Base-by-base conservation (phyloP, 2,113 vertebrate species). In the Ramphastos sulfuratus region DNA sequence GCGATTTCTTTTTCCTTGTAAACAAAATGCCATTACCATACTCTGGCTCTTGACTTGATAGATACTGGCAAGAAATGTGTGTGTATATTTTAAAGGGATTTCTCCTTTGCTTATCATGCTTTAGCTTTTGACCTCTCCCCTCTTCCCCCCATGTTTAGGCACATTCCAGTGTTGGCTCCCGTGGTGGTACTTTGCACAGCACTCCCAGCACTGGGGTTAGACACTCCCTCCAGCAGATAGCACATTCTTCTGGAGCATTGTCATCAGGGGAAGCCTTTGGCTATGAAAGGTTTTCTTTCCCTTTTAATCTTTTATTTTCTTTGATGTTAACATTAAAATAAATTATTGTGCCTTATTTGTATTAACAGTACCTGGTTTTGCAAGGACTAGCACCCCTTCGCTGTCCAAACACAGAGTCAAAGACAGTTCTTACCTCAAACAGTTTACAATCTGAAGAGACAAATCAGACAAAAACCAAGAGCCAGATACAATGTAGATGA, bases 101-200 rank as follows among this genome's bases (percentile, higher is more conserved):
- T 96, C 92, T 92, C 86, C 73, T 92, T 71, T 82, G 64, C 92
- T 95, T 94, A 75, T 92, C 92, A 75, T 25, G 80, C 88, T 93
- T 96, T 92, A 92, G 95, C 82, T 97, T 96, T 95, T 96, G 96
- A 95, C 90, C 94, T 96, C 86, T 94, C 20, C 33, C 39, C 4
- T 16, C 31, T 52, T 52, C 23, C 10, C 18, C 27, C 48, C 3
- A 5, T 77, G 71, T 84, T 79, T 81, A 82, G 85, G 63, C 82
- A 17, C 75, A 82, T 91, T 95, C 93, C 12, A 1, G 92, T 4
- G 16, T 76, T 54, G 74, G 85, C 85, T 95, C 86, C 82, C 8
- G 1, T 87, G 59, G 69, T 13, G 23, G 74, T 70, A 37, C 18
- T 0, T 93, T 11, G 5, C 37, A 84, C 44, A 81, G 73, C 44